Percentiles rank a stretch among this genome's conserved stretches.
Conservation (phyloP, 2,113 vertebrate species). For the Accipiter cooperii region DNA sequence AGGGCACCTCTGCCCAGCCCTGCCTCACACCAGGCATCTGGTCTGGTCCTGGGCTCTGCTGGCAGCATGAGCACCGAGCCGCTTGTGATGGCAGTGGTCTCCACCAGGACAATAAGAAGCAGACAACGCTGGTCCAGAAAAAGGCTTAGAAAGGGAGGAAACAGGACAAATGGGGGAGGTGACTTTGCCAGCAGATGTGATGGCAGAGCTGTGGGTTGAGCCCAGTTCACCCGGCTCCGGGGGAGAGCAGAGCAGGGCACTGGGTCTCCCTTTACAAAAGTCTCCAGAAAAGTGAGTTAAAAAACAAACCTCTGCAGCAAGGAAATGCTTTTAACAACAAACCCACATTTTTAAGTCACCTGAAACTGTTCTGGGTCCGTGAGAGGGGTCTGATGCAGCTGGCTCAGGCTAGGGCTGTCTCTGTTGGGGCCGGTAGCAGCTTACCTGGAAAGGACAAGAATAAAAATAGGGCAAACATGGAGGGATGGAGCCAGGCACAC, state of each 20-base stretch:
- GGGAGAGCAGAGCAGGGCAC: accelerated
- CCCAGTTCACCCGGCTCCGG: accelerated
- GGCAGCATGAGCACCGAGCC: not conserved
- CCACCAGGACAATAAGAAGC: not conserved
- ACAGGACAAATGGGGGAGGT: accelerated
- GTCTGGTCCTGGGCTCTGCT: accelerated
- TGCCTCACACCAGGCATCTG: not conserved
- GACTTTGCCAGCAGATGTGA: not conserved
- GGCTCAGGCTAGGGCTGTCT: not conserved
- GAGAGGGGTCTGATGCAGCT: not conserved
- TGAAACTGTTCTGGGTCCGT: not conserved
- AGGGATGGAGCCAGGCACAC: not conserved
- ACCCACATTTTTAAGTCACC: accelerated
- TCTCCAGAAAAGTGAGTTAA: not conserved
- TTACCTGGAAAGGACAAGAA: not conserved
- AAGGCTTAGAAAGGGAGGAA: not conserved
- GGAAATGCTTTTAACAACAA: not conserved
- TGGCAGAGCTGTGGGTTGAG: not conserved
- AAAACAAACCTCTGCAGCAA: not conserved
- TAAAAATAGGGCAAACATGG: not conserved
- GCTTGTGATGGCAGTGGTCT: not conserved
- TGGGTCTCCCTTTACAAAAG: not conserved
- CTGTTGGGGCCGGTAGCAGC: not conserved
- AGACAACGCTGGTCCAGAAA: not conserved
- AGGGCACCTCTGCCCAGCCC: not conserved